phyloP scores from a whole-genome alignment of 2,113 vertebrate species.

The Donacobius atricapilla region DNA sequence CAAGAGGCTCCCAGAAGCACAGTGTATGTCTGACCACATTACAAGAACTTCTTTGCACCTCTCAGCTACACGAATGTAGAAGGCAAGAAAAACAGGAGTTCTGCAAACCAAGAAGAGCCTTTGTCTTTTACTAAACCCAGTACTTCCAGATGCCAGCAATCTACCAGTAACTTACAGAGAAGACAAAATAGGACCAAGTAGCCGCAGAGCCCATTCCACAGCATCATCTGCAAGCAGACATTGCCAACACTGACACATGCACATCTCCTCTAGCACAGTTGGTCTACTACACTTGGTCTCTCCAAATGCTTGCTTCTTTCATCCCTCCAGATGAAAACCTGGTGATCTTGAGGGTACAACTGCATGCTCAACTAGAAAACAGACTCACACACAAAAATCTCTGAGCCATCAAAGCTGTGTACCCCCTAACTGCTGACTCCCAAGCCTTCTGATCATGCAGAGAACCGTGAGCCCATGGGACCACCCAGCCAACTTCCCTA shows the following conservation, averaged over 20 bases:
- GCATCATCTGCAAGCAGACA: background rate
- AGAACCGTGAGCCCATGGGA: background rate
- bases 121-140: background rate
- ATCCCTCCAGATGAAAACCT: background rate
- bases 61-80: background rate
- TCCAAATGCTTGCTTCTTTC: background rate
- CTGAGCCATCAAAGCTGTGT: background rate
- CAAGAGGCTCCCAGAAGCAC: background rate
- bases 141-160: background rate
- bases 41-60: background rate
- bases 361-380: background rate
- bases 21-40: background rate
- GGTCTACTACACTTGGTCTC: background rate
- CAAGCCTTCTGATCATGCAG: accelerated
- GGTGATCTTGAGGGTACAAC: background rate
- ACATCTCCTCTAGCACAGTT: background rate
- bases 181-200: background rate
- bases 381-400: background rate
- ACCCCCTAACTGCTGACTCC: background rate
- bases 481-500: background rate
- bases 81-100: background rate
- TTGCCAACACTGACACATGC: background rate
- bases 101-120: background rate
- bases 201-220: background rate
- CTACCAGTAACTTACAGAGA: background rate